Evolutionary conservation across 2,888 invertebrate genomes (phyloP).

Genomic region (Tinea semifulvella): DNA sequence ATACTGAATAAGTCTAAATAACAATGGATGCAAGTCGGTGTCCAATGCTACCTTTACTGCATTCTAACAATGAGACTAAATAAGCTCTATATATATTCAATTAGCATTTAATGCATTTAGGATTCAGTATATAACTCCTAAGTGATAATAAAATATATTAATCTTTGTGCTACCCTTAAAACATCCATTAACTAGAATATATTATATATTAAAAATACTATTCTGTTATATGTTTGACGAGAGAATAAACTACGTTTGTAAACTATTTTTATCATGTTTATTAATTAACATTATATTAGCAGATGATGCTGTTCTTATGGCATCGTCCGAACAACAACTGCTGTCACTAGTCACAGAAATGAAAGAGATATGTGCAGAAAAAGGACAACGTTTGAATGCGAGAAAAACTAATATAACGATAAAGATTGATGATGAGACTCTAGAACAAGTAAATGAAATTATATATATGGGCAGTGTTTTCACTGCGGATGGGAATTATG

Average conservation of each 20-base stretch:
- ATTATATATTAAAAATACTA: background rate
- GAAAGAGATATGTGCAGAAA: too few species aligned
- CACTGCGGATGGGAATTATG: too few species aligned
- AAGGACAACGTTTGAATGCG: too few species aligned
- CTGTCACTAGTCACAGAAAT: too few species aligned
- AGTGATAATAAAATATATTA: slow-evolving; percentile 67
- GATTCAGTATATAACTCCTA: slow-evolving; percentile 51
- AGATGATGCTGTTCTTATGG: too few species aligned
- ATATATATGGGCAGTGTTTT: too few species aligned
- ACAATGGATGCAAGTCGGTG: background rate
- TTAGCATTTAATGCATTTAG: slow-evolving; percentile 51
- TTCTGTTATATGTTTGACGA: slow-evolving; percentile 25
- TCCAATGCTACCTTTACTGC: background rate
- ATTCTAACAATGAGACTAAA: background rate
- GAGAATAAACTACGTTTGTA: slow-evolving; percentile 52
- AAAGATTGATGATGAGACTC: too few species aligned
- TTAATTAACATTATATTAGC: background rate
- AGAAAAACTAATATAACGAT: too few species aligned
- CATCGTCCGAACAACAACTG: too few species aligned
- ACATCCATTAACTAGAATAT: too few species aligned
- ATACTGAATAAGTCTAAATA: too few species aligned
- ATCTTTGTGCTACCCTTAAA: slow-evolving; percentile 66
- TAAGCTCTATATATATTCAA: slow-evolving; percentile 19
- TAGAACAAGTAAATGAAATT: too few species aligned
- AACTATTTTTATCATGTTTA: background rate